A percentile compares a stretch with the other conserved stretches of the same genome.
These are phyloP conservation scores for Manis crassicaudata DNA, from an alignment of 2,797 vertebrate genomes.

Conservation along the genomic window DNA sequence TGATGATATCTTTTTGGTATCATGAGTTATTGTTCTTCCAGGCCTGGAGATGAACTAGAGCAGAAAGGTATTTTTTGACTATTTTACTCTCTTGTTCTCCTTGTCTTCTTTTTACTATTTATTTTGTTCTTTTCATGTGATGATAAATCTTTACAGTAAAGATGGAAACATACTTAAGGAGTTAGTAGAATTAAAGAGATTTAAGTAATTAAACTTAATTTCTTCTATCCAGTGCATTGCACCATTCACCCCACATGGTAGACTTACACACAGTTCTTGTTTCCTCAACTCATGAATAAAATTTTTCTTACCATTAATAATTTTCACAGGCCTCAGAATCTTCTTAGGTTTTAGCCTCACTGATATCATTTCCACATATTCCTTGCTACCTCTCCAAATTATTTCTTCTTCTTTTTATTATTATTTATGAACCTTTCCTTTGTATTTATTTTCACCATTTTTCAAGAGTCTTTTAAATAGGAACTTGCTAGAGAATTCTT, in stretches of 20 bases:
- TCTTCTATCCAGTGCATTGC: not conserved
- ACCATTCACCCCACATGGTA: not conserved
- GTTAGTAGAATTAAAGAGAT: not conserved
- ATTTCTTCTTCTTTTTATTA: not conserved
- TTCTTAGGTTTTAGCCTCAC: not conserved
- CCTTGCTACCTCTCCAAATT: not conserved
- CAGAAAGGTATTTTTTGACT: not conserved
- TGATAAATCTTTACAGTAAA: not conserved
- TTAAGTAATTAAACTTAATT: not conserved
- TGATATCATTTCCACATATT: not conserved
- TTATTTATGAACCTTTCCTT: not conserved
- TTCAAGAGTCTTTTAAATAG: not conserved
- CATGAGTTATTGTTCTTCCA: not conserved
- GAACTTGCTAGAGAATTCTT: constrained; percentile 4
- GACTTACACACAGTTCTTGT: not conserved
- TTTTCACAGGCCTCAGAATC: constrained; percentile 25
- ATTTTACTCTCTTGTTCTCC: constrained; percentile 9
- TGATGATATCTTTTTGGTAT: not conserved
- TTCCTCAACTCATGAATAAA: not conserved
- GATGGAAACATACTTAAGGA: not conserved
- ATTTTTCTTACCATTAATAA: not conserved
- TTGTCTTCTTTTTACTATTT: not conserved
- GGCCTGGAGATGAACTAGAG: not conserved
- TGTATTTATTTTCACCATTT: not conserved
- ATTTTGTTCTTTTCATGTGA: not conserved